Evolutionary conservation across 1,140 invertebrate genomes (phyloP), one percentile per base, ranked within the genome.

Genomic region (Hyles euphorbiae): DNA sequence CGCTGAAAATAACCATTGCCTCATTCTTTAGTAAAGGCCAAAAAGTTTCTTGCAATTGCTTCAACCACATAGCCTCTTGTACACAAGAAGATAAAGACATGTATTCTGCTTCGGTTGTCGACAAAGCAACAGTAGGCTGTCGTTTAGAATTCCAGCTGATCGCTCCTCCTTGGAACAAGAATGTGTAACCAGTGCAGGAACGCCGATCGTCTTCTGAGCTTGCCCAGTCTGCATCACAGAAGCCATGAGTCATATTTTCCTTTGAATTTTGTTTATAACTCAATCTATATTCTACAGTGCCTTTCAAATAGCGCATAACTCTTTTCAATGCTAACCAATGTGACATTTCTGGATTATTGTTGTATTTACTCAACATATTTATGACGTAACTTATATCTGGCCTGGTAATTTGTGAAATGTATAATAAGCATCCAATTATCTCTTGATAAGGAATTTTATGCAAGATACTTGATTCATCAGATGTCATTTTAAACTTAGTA

Each of bases 61-160:
- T 58, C 32, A 68, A 11, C 56, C 67, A 68, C 8, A 68, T 56
- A 9, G 67, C 70, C 36, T 72, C 67, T 49, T 69, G 62, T 12
- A 54, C 43, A 8, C 64, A 58, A 5, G 61, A 52, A 8, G 53
- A 48, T 43, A 69, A 44, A 3, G 63, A 53, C 63, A 65, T 71
- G 53, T 68, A 69, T 34, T 81, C 77, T 0, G 75, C 74, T 57
- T 80, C 3, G 3, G 45, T 32, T 48, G 22, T 55, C 1, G 53
- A 43, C 32, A 55, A 12, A 45, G 52, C n/a, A n/a, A n/a, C n/a
- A n/a, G n/a, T n/a, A n/a, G n/a, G n/a, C n/a, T n/a, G n/a, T n/a
- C n/a, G n/a, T n/a, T n/a, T n/a, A n/a, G n/a, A n/a, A n/a, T n/a
- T n/a, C n/a, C n/a, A n/a, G n/a, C n/a, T n/a, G n/a, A n/a, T n/a